Evolutionary conservation across 2,888 invertebrate species (phyloP).

Genomic region (Muschampia staudingeri): DNA sequence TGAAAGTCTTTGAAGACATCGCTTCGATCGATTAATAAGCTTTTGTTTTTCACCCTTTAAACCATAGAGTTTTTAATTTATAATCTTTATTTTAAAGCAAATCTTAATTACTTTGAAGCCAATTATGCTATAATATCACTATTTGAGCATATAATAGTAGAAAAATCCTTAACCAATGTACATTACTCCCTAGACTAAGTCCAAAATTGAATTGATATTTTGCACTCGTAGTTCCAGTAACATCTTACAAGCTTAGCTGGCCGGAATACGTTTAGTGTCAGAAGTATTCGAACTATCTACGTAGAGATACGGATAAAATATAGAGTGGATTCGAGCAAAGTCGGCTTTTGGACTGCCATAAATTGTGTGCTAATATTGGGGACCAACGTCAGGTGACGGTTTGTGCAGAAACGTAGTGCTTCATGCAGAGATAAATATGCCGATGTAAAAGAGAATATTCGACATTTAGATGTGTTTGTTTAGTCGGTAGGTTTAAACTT

Average conservation of each 20-base stretch:
- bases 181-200: not conserved
- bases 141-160: not conserved
- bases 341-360: constrained; percentile 41
- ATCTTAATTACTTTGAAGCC: too few relatives aligned
- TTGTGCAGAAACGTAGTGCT: not conserved
- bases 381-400: constrained; percentile 18
- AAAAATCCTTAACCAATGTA: not conserved
- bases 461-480: not conserved
- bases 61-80: too few relatives aligned
- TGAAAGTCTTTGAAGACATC: too few relatives aligned
- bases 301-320: constrained; percentile 40
- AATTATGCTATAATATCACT: not conserved
- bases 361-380: constrained; percentile 46
- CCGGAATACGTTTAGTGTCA: constrained; percentile 53
- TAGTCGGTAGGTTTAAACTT: not conserved
- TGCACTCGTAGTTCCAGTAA: constrained; percentile 32
- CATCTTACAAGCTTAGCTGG: constrained; percentile 47
- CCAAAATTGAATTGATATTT: constrained; percentile 44
- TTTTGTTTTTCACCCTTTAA: too few relatives aligned
- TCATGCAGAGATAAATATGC: not conserved
- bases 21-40: too few relatives aligned
- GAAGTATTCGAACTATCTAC: constrained; percentile 46
- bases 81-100: too few relatives aligned
- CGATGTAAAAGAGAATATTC: not conserved
- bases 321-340: constrained; percentile 35